Conservation (phyloP, 1,140 invertebrate species). For the Palaemon carinicauda region DNA sequence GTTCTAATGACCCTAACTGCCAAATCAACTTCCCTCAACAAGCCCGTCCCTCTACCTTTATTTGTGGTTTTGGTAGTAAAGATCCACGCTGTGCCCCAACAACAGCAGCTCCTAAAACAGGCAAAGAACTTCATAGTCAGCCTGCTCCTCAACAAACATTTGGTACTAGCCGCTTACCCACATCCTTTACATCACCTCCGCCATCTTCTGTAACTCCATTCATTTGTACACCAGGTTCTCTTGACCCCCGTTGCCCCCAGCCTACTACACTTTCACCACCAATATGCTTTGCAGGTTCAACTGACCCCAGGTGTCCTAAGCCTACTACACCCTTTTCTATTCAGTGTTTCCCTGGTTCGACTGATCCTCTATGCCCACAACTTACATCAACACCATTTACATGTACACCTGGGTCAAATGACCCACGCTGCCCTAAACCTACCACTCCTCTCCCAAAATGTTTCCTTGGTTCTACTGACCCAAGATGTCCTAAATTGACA, state of each 20-base stretch:
- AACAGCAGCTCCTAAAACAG: not conserved
- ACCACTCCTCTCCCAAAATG: conserved; percentile 2
- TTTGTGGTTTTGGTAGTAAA: conserved; percentile 32
- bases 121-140: not conserved
- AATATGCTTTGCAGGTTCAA: conserved; percentile 24
- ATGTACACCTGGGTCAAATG: conserved; percentile 24
- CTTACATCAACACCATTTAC: conserved; percentile 3
- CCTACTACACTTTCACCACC: conserved; percentile 5
- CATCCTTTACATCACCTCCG: not conserved
- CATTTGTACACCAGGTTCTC: conserved; percentile 13
- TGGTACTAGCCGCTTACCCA: not conserved
- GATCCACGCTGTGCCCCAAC: conserved; percentile 30
- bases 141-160: not conserved
- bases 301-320: conserved; percentile 35
- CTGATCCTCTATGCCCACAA: not conserved
- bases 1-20: conserved; percentile 40
- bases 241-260: conserved; percentile 12
- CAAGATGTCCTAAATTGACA: conserved; percentile 27
- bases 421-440: conserved; percentile 20
- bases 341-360: conserved; percentile 26
- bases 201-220: not conserved
- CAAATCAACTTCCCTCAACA: conserved; percentile 21
- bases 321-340: not conserved
- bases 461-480: conserved; percentile 40
- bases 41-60: conserved; percentile 9